phyloP scores from a whole-genome alignment of 2,888 invertebrate species.

The Sisyra terminalis region DNA sequence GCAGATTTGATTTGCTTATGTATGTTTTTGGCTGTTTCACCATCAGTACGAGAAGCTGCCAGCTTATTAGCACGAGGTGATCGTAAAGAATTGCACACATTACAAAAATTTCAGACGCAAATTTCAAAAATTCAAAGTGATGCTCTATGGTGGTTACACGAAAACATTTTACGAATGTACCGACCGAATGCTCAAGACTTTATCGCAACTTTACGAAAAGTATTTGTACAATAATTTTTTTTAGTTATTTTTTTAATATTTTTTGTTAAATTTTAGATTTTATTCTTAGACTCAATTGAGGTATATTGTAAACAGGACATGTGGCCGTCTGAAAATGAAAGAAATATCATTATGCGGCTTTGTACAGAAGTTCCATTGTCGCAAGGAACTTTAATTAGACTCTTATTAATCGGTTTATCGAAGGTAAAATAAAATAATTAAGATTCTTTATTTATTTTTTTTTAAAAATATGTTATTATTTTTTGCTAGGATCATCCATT shows the following conservation, averaged over 20 bases:
- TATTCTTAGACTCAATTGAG: constrained; percentile 62
- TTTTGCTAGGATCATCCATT: constrained; percentile 57
- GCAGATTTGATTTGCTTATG: constrained; percentile 75
- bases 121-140: constrained; percentile 63
- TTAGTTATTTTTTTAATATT: neutral
- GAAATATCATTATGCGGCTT: constrained; percentile 57
- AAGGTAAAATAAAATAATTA: constrained; percentile 28
- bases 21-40: constrained; percentile 62
- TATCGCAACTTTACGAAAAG: constrained; percentile 61
- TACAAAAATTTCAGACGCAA: constrained; percentile 21
- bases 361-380: constrained; percentile 78
- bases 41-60: constrained; percentile 53
- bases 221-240: no score
- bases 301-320: constrained; percentile 68
- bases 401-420: constrained; percentile 67
- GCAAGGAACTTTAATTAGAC: constrained; percentile 66
- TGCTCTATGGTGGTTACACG: constrained; percentile 77
- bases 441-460: constrained; percentile 14
- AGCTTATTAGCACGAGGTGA: constrained; percentile 33
- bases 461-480: neutral
- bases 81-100: constrained; percentile 26
- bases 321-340: constrained; percentile 87
- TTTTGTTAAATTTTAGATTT: constrained; percentile 25
- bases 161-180: constrained; percentile 58
- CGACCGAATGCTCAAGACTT: constrained; percentile 55